phyloP scores from a whole-genome alignment of 2,888 invertebrate species.

The Lasioglossum villosulum region DNA sequence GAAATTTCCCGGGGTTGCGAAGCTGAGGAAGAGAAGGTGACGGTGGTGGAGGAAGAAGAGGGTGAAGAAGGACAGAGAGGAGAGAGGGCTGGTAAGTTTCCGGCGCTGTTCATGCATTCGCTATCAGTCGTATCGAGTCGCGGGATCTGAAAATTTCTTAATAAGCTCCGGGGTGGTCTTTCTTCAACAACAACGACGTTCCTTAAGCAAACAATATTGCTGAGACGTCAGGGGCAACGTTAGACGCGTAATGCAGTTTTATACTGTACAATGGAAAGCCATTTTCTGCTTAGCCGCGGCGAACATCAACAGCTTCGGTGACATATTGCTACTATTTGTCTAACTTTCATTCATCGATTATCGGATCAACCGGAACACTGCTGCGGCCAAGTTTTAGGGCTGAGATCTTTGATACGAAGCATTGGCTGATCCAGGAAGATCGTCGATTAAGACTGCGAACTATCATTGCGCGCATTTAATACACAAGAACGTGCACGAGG shows the following conservation, averaged over 20 bases:
- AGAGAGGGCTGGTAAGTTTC: neutral
- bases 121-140: constrained; percentile 13
- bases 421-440: neutral
- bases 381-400: neutral
- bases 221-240: neutral
- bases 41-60: neutral
- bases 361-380: neutral
- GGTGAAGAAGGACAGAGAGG: neutral
- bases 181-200: neutral
- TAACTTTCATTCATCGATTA: neutral
- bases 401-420: neutral
- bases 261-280: neutral
- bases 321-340: constrained; percentile 15
- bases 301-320: neutral
- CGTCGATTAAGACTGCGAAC: neutral
- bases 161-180: constrained; percentile 16
- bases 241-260: constrained; percentile 10
- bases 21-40: neutral
- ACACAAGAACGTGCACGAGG: neutral
- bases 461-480: neutral
- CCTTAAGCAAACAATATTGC: constrained; percentile 10
- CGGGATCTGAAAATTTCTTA: constrained; percentile 32
- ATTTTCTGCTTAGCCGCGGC: neutral
- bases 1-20: constrained; percentile 13
- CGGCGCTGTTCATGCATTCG: neutral